Evolutionary conservation across 2,113 vertebrate genomes (phyloP), one percentile per base, ranked within the genome.

Genomic region (Solenodon paradoxus): DNA sequence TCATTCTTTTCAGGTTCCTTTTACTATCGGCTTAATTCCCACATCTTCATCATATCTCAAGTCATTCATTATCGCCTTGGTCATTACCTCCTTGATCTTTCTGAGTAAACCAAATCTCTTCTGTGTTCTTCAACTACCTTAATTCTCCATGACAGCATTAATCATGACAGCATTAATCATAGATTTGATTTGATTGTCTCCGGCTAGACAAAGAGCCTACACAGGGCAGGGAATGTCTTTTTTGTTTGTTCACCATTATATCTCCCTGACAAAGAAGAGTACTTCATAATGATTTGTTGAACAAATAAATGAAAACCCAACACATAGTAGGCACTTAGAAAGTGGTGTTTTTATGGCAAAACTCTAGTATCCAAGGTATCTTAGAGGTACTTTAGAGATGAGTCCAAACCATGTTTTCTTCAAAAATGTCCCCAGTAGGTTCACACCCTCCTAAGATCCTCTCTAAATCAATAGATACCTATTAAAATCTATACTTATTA

Each of bases 281-380:
- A 22, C 30, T 30, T 82, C 63, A 59, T 63, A 87, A 89, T 49
- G 38, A n/a, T 24, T n/a, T 45, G 17, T 35, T 64, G 63, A 93
- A 90, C 30, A 86, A 83, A 47, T 69, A 80, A 61, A n/a, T 47
- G 49, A 10, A 94, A 94, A 78, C 3, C 12, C 28, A 61, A 63
- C 4, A 30, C 24, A n/a, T 15, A 45, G 20, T 40, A 88, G 47
- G 11, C 42, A 57, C 9, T 66, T 87, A 9, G 15, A 26, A 95
- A 92, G 84, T 59, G n/a, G 3, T n/a, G 24, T 15, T 71, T 90
- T 49, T 55, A 53, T 7, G 42, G 9, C 57, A 94, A 88, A 96
- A 45, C 59, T 42, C 87, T 53, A 80, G 13, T 38, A 47, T 57
- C 45, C 28, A 9, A 84, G 7, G 20, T n/a, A 63, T 2, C 30